These are phyloP conservation scores for Eumerus sabulonum DNA, from an alignment of 2,888 invertebrate genomes.

Conservation along the genomic window DNA sequence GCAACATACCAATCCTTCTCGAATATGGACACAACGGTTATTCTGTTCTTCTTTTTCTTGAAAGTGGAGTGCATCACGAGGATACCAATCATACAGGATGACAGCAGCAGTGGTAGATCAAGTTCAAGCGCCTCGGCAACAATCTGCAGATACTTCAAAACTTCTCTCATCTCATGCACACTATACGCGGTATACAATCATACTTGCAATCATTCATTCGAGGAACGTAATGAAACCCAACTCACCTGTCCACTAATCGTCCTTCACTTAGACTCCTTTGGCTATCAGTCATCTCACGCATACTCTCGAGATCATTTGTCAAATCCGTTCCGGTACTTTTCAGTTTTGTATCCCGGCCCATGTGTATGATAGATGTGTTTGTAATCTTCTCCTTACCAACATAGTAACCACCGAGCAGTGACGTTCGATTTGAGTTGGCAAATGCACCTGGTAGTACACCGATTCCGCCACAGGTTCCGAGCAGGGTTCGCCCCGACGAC, in stretches of 20 bases:
- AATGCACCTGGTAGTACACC: constrained; percentile 60
- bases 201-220: background rate
- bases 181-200: background rate
- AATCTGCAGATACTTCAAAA: no score
- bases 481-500: constrained; percentile 31
- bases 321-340: constrained; percentile 56
- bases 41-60: no score
- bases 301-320: constrained; percentile 65
- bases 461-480: constrained; percentile 58
- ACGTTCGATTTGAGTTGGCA: constrained; percentile 45
- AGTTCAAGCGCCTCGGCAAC: no score
- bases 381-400: constrained; percentile 36
- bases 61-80: no score
- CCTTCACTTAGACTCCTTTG: constrained; percentile 79
- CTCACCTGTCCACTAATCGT: constrained; percentile 77
- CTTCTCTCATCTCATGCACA: no score
- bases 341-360: constrained; percentile 52
- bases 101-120: no score
- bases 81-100: no score
- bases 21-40: background rate
- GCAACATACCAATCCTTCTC: background rate
- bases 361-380: constrained; percentile 32
- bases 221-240: constrained; percentile 60
- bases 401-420: constrained; percentile 45
- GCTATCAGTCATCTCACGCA: constrained; percentile 77